Evolutionary conservation across 2,888 invertebrate genomes (phyloP).

Genomic region (Hydriomena furcata): DNA sequence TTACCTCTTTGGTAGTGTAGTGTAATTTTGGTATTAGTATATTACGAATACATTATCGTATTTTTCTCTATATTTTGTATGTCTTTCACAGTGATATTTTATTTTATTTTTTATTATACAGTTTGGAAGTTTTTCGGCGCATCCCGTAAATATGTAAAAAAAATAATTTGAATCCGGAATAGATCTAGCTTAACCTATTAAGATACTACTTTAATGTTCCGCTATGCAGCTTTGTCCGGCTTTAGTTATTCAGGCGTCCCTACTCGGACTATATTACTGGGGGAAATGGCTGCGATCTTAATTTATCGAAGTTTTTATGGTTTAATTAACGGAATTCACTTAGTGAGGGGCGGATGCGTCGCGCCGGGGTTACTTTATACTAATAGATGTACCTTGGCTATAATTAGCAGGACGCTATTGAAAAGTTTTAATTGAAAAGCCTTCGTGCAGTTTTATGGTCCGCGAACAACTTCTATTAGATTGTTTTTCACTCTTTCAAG

Average conservation of each 20-base stretch:
- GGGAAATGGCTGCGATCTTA: constrained; percentile 83
- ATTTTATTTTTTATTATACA: too few species aligned
- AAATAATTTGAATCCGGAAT: too few species aligned
- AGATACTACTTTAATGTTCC: too few species aligned
- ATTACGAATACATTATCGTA: too few species aligned
- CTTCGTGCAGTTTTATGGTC: constrained; percentile 78
- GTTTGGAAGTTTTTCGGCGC: too few species aligned
- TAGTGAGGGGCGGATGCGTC: constrained; percentile 57
- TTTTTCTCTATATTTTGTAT: too few species aligned
- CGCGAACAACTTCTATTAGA: constrained; percentile 71
- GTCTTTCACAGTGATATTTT: too few species aligned
- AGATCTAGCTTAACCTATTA: too few species aligned
- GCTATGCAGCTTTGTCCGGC: constrained; percentile 11
- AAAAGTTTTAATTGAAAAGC: constrained; percentile 83
- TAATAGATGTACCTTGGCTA: constrained; percentile 73
- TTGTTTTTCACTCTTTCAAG: constrained; percentile 28
- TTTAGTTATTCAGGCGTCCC: constrained; percentile 8
- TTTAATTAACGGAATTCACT: constrained; percentile 85
- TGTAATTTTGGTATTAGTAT: too few species aligned
- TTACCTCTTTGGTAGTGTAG: too few species aligned
- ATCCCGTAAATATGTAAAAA: too few species aligned
- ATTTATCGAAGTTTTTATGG: constrained; percentile 85
- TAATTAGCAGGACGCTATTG: constrained; percentile 77
- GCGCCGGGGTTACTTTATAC: constrained; percentile 63
- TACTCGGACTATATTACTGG: constrained; percentile 68